Percentiles rank a stretch among this genome's conserved stretches.
Conservation (phyloP, 2,797 vertebrate species). For the Rhinella marina region DNA sequence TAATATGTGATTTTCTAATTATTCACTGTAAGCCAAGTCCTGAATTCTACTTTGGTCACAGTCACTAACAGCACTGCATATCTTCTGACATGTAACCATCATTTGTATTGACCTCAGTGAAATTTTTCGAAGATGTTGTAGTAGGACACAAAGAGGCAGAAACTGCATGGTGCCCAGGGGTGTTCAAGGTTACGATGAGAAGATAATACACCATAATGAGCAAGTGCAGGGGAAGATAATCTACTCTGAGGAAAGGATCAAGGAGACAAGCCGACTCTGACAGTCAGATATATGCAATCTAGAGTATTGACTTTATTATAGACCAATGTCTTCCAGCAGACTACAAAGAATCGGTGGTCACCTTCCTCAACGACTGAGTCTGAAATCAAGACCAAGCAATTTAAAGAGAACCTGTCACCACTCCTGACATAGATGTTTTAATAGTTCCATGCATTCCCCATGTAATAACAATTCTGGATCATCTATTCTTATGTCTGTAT, state of each 20-base stretch:
- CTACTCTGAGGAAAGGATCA: background rate
- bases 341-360: background rate
- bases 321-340: background rate
- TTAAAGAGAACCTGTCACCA: too few relatives aligned
- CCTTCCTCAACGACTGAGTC: background rate
- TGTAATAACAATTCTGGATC: too few relatives aligned
- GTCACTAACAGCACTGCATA: too few relatives aligned
- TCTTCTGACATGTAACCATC: background rate
- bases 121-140: background rate
- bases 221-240: background rate
- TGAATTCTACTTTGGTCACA: too few relatives aligned
- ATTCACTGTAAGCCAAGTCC: too few relatives aligned
- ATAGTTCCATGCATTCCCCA: too few relatives aligned
- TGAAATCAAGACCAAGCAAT: background rate
- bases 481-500: too few relatives aligned
- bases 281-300: background rate
- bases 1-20: too few relatives aligned
- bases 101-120: background rate
- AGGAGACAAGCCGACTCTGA: background rate
- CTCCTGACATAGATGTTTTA: too few relatives aligned
- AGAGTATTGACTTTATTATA: background rate
- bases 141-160: background rate
- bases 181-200: constrained; percentile 28
- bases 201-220: constrained; percentile 11
- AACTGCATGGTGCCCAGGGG: background rate